Conservation (phyloP, 2,888 invertebrate genomes). For the Gordius sp. region DNA sequence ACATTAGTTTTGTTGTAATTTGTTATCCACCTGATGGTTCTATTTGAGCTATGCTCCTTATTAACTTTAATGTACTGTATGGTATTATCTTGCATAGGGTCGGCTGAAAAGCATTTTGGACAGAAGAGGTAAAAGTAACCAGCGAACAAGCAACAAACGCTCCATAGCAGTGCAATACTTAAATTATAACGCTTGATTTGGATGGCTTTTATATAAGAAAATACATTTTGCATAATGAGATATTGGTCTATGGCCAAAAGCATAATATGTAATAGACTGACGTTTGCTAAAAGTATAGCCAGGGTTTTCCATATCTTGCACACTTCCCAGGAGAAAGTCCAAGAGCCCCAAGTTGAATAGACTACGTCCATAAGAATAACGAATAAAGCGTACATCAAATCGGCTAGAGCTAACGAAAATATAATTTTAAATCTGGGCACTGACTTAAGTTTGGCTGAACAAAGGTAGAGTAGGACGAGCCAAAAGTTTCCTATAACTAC, state of each 20-base stretch:
- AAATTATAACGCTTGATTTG: neutral
- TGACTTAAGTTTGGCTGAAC: neutral
- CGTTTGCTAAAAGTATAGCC: neutral
- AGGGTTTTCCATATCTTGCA: neutral
- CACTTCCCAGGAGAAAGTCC: neutral
- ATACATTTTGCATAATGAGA: neutral
- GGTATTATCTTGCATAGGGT: no score
- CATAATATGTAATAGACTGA: neutral
- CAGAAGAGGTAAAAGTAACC: neutral
- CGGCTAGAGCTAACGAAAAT: neutral
- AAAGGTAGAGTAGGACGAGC: neutral
- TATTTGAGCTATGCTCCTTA: no score
- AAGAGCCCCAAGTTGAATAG: neutral
- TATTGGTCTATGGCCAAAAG: neutral
- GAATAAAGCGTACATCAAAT: neutral
- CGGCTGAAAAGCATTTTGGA: neutral
- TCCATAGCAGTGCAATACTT: neutral
- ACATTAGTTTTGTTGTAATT: no score
- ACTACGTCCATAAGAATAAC: neutral
- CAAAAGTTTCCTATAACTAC: neutral
- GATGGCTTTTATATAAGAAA: neutral
- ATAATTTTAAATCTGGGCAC: neutral
- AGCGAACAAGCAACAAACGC: neutral
- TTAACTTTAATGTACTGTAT: no score
- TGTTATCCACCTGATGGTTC: no score